Base-by-base conservation (phyloP, 1,140 invertebrate species). In the Drosophila kurseongensis region DNA sequence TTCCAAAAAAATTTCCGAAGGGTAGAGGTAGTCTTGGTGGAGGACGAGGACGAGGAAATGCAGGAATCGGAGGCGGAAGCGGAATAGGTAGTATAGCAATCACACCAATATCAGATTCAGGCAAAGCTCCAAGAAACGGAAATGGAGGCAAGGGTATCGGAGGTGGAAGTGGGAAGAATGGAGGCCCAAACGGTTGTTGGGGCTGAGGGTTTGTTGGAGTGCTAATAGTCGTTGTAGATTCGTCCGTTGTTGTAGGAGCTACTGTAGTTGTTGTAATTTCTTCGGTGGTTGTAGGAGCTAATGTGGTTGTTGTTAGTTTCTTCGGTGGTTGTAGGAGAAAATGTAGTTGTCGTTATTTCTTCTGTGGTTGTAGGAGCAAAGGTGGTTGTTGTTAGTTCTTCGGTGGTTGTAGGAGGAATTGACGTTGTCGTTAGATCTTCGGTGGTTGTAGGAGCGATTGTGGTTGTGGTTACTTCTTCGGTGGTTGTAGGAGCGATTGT, bases 1-100 rank as follows among this genome's bases (percentile, higher is more conserved):
- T 35, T 41, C 63, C 63, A 16, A 67, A 65, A 0, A 65, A 27
- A 29, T 65, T 32, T 23, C 13, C 35, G 13, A 67, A 67, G 2
- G 60, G 63, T 10, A 5, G 40, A 1, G n/a, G 60, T 9, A 23
- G 27, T 16, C 41, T 36, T 12, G 44, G 14, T 13, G 27, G 59
- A 1, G 5, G 36, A 0, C 32, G 32, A 3, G 5, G 36, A 1
- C 32, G 32, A 16, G 50, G 50, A 52, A 52, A 52, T 16, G 27
- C 10, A 7, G 27, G 44, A 13, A 13, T n/a, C 4, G 45, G 38
- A 6, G 59, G 59, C 4, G 44, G 63, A 16, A 29, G 9, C 9
- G 36, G 44, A 10, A 66, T 4, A 1, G 63, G 63, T 13, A 63
- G n/a, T n/a, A 67, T 18, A 23, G 59, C 63, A 65, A 67, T 32